Conservation (phyloP, 2,797 vertebrate genomes). For the Hipposideros larvatus region DNA sequence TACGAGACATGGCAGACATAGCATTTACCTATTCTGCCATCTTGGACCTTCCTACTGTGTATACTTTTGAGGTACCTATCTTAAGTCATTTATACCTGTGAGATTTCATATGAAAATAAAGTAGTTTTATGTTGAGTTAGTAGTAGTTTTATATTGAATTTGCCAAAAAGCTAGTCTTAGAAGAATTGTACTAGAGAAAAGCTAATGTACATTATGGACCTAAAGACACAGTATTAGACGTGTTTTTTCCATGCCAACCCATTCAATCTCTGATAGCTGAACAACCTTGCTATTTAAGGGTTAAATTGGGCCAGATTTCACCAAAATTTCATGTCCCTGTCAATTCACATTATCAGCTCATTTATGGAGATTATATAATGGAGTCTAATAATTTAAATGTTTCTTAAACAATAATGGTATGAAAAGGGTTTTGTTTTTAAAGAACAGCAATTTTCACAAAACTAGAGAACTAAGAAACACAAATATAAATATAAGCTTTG, state of each 20-base stretch:
- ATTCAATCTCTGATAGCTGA: neutral
- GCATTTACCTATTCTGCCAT: no score
- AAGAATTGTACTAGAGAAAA: neutral
- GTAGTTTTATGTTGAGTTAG: neutral
- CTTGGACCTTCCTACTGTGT: neutral
- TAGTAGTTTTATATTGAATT: slow-evolving; percentile 7
- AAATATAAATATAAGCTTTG: neutral
- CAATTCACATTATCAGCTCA: neutral
- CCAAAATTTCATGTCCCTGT: neutral
- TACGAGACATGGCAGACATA: no score
- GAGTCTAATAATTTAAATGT: neutral
- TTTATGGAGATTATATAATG: neutral
- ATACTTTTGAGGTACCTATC: neutral
- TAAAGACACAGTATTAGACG: neutral
- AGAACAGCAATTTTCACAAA: neutral
- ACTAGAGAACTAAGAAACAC: neutral
- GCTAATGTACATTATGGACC: neutral
- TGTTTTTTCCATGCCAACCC: neutral
- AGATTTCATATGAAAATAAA: slow-evolving; percentile 9
- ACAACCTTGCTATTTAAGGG: neutral
- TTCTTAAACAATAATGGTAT: slow-evolving; percentile 11
- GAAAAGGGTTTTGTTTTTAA: neutral
- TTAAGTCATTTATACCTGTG: neutral
- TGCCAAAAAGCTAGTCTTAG: neutral
- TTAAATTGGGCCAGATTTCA: neutral